phyloP scores from a whole-genome alignment of 2,113 vertebrate species.

The Myocastor coypus region DNA sequence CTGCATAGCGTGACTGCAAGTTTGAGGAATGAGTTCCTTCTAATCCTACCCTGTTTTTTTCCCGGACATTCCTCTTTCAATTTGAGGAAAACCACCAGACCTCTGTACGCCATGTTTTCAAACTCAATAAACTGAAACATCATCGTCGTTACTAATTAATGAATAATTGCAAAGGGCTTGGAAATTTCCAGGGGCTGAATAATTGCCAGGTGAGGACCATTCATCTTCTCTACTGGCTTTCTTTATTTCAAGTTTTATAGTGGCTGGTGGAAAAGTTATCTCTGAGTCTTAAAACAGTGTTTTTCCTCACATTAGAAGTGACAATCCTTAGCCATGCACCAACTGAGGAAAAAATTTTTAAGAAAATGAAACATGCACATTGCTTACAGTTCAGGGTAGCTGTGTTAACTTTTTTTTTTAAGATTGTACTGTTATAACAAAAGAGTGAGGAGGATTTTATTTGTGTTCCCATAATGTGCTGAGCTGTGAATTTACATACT shows the following conservation, averaged over 20 bases:
- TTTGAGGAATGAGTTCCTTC: constrained; percentile 49
- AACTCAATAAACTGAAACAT: constrained; percentile 8
- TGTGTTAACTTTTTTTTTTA: constrained; percentile 12
- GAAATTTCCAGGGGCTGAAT: constrained; percentile 66
- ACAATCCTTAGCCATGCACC: constrained; percentile 16
- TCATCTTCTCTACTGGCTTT: neutral
- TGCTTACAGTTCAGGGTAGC: neutral
- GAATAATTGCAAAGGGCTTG: constrained; percentile 50
- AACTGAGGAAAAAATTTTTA: neutral
- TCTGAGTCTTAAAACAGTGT: constrained; percentile 35
- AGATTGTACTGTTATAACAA: neutral
- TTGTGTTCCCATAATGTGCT: constrained; percentile 45
- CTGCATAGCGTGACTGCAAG: neutral
- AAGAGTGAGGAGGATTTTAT: neutral
- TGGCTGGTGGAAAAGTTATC: constrained; percentile 45
- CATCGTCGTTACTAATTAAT: constrained; percentile 66
- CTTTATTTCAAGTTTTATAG: constrained; percentile 47
- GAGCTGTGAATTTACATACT: constrained; percentile 33
- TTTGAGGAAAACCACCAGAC: constrained; percentile 48
- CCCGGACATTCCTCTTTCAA: constrained; percentile 50
- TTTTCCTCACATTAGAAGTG: constrained; percentile 26
- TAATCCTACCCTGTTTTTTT: neutral
- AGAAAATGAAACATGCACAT: neutral
- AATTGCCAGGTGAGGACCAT: constrained; percentile 44
- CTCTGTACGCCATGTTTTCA: constrained; percentile 50